These are phyloP conservation scores for Catonia carolina DNA, from an alignment of 2,888 invertebrate genomes.

Conservation along the genomic window DNA sequence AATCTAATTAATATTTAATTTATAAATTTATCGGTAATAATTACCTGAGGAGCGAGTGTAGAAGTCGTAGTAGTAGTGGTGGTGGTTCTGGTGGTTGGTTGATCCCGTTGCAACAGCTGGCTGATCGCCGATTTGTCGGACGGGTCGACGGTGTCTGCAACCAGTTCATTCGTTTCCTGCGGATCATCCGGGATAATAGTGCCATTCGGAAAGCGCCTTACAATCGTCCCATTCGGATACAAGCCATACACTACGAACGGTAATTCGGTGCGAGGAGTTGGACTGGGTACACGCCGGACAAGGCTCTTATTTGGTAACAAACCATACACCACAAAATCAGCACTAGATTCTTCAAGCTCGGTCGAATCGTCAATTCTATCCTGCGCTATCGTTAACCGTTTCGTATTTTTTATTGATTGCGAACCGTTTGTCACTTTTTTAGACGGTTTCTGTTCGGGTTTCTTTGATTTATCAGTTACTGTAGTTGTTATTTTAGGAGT, in stretches of 20 bases:
- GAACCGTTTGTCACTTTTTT: background rate
- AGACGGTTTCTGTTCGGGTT: constrained; percentile 1
- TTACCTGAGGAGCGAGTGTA: too few species aligned
- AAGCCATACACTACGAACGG: constrained; percentile 70
- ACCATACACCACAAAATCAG: constrained; percentile 60
- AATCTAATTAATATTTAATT: too few species aligned
- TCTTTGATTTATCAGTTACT: background rate
- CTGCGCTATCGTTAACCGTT: constrained; percentile 16
- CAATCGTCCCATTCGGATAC: constrained; percentile 69
- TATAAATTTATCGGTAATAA: too few species aligned
- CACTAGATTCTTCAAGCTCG: background rate
- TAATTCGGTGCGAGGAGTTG: constrained; percentile 58
- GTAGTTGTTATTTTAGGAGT: constrained; percentile 30
- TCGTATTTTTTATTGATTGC: background rate
- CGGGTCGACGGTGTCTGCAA: constrained; percentile 29
- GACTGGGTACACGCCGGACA: constrained; percentile 64
- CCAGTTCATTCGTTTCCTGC: constrained; percentile 31
- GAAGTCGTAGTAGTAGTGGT: constrained; percentile 13
- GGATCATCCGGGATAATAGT: constrained; percentile 60
- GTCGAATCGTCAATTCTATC: constrained; percentile 30
- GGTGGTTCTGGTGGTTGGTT: constrained; percentile 16
- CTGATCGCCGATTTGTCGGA: constrained; percentile 27
- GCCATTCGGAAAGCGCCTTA: constrained; percentile 73
- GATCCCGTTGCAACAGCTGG: constrained; percentile 31
- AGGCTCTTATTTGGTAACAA: constrained; percentile 72